Percentiles rank a stretch among this genome's conserved stretches.
phyloP scores from a whole-genome alignment of 2,888 invertebrate species.

The Lepetodrilus schrolli region DNA sequence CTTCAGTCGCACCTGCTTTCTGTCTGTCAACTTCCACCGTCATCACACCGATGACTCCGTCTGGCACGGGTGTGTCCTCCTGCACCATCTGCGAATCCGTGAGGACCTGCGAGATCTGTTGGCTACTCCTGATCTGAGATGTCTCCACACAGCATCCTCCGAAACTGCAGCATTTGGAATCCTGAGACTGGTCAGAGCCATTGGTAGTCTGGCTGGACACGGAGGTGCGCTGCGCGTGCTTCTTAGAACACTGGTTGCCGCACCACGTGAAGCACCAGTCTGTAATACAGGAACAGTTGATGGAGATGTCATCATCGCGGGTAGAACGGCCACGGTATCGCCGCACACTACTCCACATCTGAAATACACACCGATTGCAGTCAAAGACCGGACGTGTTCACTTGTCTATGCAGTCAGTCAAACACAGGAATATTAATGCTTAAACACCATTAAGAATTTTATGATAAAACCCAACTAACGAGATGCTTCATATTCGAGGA shows the following conservation, averaged over 20 bases:
- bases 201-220: neutral
- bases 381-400: too few species aligned
- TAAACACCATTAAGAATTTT: too few species aligned
- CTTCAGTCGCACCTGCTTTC: neutral
- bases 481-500: too few species aligned
- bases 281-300: neutral
- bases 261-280: constrained; percentile 8
- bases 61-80: neutral
- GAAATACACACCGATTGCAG: neutral
- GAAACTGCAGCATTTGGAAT: neutral
- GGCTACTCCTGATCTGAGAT: neutral
- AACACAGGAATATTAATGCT: too few species aligned
- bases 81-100: too few species aligned
- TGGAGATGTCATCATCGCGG: neutral
- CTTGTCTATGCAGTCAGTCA: too few species aligned
- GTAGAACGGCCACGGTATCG: constrained; percentile 4
- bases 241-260: neutral
- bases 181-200: neutral
- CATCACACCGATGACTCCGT: neutral
- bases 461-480: too few species aligned
- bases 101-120: neutral
- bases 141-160: neutral
- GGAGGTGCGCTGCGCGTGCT: neutral
- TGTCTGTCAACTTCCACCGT: neutral
- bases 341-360: constrained; percentile 20